A percentile compares a stretch with the other conserved stretches of the same genome.
These are phyloP conservation scores for Podiceps cristatus DNA, from an alignment of 2,113 vertebrate species.

Conservation along the genomic window DNA sequence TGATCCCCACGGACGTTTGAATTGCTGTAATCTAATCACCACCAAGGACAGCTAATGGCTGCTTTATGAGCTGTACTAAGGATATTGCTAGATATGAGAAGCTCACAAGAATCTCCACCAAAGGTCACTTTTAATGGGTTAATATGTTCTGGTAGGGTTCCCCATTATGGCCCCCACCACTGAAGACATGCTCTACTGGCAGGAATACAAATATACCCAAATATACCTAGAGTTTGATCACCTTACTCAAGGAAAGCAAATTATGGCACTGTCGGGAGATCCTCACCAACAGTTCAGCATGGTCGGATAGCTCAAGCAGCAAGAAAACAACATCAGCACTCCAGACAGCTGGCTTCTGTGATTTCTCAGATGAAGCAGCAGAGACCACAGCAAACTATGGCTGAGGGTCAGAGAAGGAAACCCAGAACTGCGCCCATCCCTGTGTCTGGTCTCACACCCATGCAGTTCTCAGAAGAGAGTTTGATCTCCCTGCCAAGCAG, in stretches of 20 bases:
- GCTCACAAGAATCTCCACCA: background rate
- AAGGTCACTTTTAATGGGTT: background rate
- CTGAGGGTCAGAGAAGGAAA: background rate
- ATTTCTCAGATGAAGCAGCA: background rate
- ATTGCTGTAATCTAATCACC: background rate
- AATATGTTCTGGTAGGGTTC: background rate
- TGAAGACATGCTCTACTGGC: fast-evolving
- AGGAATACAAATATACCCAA: background rate
- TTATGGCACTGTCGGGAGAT: background rate
- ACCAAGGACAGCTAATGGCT: background rate
- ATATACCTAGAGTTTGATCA: background rate
- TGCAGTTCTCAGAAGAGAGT: conserved; percentile 31
- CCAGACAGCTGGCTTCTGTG: background rate
- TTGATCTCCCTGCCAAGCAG: conserved; percentile 44
- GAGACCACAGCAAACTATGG: background rate
- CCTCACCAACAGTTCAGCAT: background rate
- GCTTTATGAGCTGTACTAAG: background rate
- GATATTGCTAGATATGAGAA: background rate
- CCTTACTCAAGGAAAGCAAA: background rate
- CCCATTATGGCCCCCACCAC: background rate
- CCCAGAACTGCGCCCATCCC: background rate
- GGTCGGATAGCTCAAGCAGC: background rate
- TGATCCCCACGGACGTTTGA: background rate
- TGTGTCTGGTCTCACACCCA: background rate
- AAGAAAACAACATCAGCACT: background rate